These are phyloP conservation scores for Eulemur rufifrons DNA, from an alignment of 2,113 vertebrate species.

Conservation along the genomic window DNA sequence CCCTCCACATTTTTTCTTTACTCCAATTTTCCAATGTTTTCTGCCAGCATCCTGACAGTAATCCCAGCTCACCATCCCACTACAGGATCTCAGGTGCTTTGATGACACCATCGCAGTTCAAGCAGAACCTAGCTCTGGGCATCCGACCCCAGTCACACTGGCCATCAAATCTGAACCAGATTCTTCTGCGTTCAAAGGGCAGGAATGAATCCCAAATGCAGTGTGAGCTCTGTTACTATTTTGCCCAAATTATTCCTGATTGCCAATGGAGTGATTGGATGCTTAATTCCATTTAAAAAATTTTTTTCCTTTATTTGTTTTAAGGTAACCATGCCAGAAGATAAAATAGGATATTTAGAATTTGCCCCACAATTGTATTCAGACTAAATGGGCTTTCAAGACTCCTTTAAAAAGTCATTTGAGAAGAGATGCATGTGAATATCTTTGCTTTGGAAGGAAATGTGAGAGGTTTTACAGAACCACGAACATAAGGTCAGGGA, in stretches of 20 bases:
- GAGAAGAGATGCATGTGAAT: not conserved
- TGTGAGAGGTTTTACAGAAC: not conserved
- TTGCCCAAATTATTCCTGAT: not conserved
- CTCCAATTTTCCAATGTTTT: not conserved
- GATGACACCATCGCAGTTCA: not conserved
- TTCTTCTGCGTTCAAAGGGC: not conserved
- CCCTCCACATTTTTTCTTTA: not conserved
- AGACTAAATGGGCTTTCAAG: not conserved
- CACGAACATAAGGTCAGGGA: not conserved
- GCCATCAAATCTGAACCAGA: not conserved
- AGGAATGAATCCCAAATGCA: not conserved
- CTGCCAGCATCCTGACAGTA: not conserved
- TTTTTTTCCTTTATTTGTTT: not conserved
- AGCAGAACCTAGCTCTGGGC: not conserved
- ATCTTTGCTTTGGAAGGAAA: slow-evolving; percentile 7
- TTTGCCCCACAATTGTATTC: not conserved
- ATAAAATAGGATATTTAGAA: not conserved
- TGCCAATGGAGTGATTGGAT: not conserved
- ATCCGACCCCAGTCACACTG: not conserved
- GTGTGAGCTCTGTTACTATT: not conserved
- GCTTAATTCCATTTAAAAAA: not conserved
- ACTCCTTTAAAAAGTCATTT: not conserved
- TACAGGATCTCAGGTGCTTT: not conserved
- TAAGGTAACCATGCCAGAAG: not conserved
- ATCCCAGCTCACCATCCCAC: not conserved